Base-by-base conservation (phyloP, 1,140 invertebrate genomes). In the Mycetomoellerius zeteki region DNA sequence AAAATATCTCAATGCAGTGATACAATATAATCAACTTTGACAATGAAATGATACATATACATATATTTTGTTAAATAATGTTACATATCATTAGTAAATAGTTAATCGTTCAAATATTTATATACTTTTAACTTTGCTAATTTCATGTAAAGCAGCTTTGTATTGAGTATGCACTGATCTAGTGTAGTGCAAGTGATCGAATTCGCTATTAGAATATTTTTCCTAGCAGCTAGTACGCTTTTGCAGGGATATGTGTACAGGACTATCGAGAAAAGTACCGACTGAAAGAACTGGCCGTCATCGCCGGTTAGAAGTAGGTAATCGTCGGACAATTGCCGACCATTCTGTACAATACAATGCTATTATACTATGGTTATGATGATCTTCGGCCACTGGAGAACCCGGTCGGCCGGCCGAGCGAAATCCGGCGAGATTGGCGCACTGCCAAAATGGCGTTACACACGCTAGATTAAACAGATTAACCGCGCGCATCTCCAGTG, bases 401-500 rank as follows among this genome's bases (percentile, higher is more conserved):
- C 37, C 52, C 21, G 60, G 19, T 8, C 43, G 58, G 27, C 33
- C 73, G 58, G 16, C 16, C 8, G 30, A 10, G 5, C n/a, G 37
- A 75, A 84, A 54, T 56, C 37, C 30, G 24, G 8, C 24, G 67
- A 65, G 24, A 43, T 67, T 88, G 86, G 86, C 86, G 30, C 10
- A 14, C n/a, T 16, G 86, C 86, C 86, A 88, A 88, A 86, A 86
- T 67, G 82, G 64, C 72, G 60, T 21, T 58, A 82, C 47, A 19
- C 86, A 77, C 72, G 85, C 82, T 86, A 86, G 86, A 88, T 88
- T 88, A 88, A 88, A 64, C 86, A 86, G 86, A 88, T 88, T 88
- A 86, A 88, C 84, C 60, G 82, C 60, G 65, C 62, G 24, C 72
- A 64, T 86, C 76, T 86, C 75, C 82, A 78, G 76, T 58, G 85